These are phyloP conservation scores for Sebastes dallii DNA, from an alignment of 2,797 vertebrate genomes.

Conservation along the genomic window DNA sequence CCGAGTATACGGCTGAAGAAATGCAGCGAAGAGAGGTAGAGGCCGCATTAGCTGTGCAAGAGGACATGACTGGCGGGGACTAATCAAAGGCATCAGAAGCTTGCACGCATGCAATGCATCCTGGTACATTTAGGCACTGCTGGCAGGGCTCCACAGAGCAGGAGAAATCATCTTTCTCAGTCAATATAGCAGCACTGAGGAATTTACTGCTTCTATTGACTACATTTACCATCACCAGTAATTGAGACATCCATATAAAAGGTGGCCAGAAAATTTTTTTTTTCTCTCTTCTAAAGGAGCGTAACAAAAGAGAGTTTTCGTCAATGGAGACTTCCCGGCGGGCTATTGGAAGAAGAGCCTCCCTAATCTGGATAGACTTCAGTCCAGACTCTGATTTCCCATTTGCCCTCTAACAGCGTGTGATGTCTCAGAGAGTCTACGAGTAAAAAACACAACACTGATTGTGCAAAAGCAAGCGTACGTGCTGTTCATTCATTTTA, in stretches of 20 bases:
- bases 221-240: background rate
- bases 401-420: conserved; percentile 6
- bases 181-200: background rate
- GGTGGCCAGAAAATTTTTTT: background rate
- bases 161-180: background rate
- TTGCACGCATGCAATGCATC: background rate
- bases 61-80: background rate
- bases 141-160: background rate
- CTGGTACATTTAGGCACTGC: background rate
- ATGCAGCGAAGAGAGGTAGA: too few relatives aligned
- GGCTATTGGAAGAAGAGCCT: background rate
- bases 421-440: background rate
- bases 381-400: conserved; percentile 13
- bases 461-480: background rate
- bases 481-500: background rate
- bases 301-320: background rate
- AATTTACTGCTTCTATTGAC: background rate
- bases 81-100: background rate
- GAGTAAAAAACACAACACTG: conserved; percentile 15
- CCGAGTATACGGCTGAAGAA: too few relatives aligned
- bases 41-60: background rate
- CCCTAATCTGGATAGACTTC: background rate
- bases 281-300: background rate
- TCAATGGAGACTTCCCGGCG: conserved; percentile 20
- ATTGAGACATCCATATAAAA: background rate